These are phyloP conservation scores for Craterocephalus amniculus DNA, from an alignment of 2,797 vertebrate species.

Conservation along the genomic window DNA sequence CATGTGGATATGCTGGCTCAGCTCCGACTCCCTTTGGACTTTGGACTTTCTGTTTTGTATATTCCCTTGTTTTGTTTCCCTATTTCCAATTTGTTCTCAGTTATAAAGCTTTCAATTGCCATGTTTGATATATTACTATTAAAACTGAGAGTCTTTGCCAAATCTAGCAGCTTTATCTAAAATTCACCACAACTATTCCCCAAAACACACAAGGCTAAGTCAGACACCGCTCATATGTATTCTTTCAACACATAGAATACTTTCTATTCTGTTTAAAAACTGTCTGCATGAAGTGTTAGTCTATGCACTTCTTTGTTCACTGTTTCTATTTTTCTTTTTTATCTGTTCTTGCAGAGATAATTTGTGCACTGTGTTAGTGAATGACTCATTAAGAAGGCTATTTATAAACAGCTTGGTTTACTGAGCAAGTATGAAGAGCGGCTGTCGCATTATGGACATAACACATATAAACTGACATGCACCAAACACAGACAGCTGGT, in stretches of 20 bases:
- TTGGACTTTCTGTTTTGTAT: no score
- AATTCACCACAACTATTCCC: no score
- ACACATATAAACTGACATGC: slow-evolving; percentile 8
- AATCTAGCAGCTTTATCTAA: no score
- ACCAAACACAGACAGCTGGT: slow-evolving; percentile 15
- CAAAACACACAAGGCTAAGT: not conserved
- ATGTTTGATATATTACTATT: no score
- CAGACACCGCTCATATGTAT: no score
- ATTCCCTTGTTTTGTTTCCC: no score
- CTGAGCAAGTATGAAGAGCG: not conserved
- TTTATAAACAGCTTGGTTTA: not conserved
- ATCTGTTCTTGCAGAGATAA: not conserved
- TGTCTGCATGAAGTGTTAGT: not conserved
- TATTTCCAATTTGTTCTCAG: no score
- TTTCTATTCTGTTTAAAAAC: not conserved
- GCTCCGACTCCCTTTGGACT: no score
- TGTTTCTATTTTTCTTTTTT: not conserved
- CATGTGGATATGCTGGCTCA: no score
- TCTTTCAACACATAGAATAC: not conserved
- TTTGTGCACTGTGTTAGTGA: not conserved
- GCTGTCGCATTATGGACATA: not conserved
- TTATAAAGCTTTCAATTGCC: no score
- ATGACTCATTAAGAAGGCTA: not conserved
- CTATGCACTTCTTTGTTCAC: not conserved
- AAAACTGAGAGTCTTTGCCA: no score